phyloP scores from a whole-genome alignment of 2,113 vertebrate species.

The Ictalurus furcatus region DNA sequence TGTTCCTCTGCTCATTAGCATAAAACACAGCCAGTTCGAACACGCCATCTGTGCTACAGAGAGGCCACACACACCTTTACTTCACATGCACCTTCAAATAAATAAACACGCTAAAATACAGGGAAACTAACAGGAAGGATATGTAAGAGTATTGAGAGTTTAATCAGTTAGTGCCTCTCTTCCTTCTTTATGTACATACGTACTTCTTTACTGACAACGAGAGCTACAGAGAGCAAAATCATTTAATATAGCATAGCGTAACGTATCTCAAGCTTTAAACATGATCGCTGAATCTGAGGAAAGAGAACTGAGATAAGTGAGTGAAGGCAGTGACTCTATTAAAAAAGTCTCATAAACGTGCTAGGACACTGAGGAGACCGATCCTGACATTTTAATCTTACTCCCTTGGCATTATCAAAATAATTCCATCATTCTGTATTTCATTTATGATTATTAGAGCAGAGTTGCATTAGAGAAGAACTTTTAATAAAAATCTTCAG shows the following conservation, averaged over 20 bases:
- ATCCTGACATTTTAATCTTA: constrained; percentile 11
- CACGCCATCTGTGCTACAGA: constrained; percentile 27
- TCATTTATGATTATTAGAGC: neutral
- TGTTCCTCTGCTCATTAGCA: constrained; percentile 52
- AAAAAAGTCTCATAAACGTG: neutral
- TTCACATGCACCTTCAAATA: constrained; percentile 30
- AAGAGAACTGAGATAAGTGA: neutral
- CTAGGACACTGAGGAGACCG: neutral
- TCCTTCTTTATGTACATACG: neutral
- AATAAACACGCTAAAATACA: constrained; percentile 17
- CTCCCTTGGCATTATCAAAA: constrained; percentile 4
- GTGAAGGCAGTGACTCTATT: neutral
- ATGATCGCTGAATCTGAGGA: neutral
- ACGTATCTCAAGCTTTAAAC: neutral
- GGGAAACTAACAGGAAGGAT: neutral
- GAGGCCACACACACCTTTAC: constrained; percentile 17
- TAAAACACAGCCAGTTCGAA: constrained; percentile 32
- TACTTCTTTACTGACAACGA: neutral
- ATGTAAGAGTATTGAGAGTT: neutral
- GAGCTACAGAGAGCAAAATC: neutral
- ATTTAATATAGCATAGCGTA: too few species aligned
- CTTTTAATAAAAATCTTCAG: constrained; percentile 30
- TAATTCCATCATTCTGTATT: constrained; percentile 15
- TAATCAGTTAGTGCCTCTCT: neutral
- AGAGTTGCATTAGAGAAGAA: neutral